Evolutionary conservation across 2,888 invertebrate species (phyloP).

Genomic region (Chironomus tentans): DNA sequence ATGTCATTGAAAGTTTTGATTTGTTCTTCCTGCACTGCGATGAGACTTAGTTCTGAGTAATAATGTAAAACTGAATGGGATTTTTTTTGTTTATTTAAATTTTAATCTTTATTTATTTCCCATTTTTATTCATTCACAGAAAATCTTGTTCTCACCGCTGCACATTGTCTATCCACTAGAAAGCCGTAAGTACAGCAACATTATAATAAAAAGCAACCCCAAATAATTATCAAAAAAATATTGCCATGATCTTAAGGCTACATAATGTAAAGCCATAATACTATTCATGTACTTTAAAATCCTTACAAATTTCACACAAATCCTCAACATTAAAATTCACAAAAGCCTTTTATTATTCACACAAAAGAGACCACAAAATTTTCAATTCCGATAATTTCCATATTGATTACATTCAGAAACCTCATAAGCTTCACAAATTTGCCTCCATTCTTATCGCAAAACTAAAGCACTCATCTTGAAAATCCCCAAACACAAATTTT

Average conservation of each 20-base stretch:
- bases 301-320: no score
- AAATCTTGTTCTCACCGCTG: background rate
- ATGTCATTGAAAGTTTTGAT: no score
- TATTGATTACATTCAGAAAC: no score
- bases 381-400: no score
- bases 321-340: no score
- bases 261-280: background rate
- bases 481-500: no score
- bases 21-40: no score
- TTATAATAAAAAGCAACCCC: background rate
- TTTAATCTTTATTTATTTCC: background rate
- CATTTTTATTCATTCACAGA: background rate
- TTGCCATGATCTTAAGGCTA: background rate
- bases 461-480: no score
- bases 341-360: no score
- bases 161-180: background rate
- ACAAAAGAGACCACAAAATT: no score
- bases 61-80: background rate
- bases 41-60: background rate
- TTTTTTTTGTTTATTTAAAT: background rate
- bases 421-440: no score
- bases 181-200: background rate
- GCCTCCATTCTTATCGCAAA: no score
- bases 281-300: background rate
- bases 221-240: background rate